Evolutionary conservation across 2,797 vertebrate genomes (phyloP).

Genomic region (Uromys caudimaculatus): DNA sequence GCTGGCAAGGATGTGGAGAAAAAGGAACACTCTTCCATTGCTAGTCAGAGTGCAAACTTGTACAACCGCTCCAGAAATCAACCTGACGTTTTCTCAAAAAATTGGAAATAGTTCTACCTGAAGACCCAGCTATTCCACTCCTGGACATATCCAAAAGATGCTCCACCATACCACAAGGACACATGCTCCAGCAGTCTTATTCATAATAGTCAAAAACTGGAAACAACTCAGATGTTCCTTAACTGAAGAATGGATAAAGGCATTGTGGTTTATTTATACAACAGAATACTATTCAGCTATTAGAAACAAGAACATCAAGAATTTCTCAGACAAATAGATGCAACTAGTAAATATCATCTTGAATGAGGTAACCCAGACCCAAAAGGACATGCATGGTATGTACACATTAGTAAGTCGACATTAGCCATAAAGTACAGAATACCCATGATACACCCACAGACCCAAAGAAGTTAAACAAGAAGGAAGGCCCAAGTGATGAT

Average conservation of each 20-base stretch:
- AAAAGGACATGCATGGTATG: not conserved
- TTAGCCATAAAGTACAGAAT: not conserved
- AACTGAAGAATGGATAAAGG: not conserved
- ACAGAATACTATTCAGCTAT: not conserved
- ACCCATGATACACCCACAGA: not conserved
- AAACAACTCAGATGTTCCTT: not conserved
- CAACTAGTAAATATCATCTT: not conserved
- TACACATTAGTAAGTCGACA: not conserved
- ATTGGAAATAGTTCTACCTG: not conserved
- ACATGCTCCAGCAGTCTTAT: not conserved
- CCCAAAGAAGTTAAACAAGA: not conserved
- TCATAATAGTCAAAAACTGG: not conserved
- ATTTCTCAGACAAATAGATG: not conserved
- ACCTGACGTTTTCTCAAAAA: not conserved
- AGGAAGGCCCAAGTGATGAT: not conserved
- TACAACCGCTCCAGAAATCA: not conserved
- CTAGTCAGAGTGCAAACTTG: not conserved
- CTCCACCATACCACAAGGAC: not conserved
- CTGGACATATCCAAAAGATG: not conserved
- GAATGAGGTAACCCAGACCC: not conserved
- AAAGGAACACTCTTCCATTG: not conserved
- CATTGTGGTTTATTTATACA: not conserved
- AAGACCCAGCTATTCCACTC: not conserved
- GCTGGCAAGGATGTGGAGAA: not conserved
- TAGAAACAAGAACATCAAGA: not conserved